Evolutionary conservation across 2,888 invertebrate species (phyloP), one percentile per base, ranked within the genome.

Genomic region (Craniophora ligustri): DNA sequence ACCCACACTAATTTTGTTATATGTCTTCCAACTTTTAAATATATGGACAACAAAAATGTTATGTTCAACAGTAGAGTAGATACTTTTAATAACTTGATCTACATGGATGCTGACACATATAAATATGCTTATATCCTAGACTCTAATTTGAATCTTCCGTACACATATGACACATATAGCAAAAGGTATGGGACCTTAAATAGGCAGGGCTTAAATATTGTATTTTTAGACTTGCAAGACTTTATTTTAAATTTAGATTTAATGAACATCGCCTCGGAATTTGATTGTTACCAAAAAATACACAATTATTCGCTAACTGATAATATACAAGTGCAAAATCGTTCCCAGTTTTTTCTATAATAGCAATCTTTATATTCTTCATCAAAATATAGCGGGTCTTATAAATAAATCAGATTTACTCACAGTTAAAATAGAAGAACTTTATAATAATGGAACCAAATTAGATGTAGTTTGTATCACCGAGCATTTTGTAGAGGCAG

Each of bases 21-120:
- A 19, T 35, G 18, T 18, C 18, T 35, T 1, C 16, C 10, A 34
- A 34, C 8, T n/a, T n/a, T n/a, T n/a, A n/a, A n/a, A n/a, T n/a
- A n/a, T n/a, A n/a, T n/a, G n/a, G n/a, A n/a, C n/a, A n/a, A n/a
- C n/a, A n/a, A n/a, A n/a, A n/a, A n/a, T 18, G 3, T 41, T 13
- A 41, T 41, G 41, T 41, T 31, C 10, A 41, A 41, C 11, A 31
- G 41, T 19, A n/a, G 31, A 6, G 10, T 41, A 16, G 41, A 41
- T 18, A 41, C 11, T 18, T 41, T 31, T 13, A 30, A 41, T 31
- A 30, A 41, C 18, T 19, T 41, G 18, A 16, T 41, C 18, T 41
- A 30, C 26, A 41, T 41, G 19, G 41, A 41, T 14, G 8, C 11
- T 3, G 41, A 31, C 13, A 31, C 19, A 31, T 18, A 30, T 31